Base-by-base conservation (phyloP, 2,888 invertebrate genomes). In the Dryococelus australis region DNA sequence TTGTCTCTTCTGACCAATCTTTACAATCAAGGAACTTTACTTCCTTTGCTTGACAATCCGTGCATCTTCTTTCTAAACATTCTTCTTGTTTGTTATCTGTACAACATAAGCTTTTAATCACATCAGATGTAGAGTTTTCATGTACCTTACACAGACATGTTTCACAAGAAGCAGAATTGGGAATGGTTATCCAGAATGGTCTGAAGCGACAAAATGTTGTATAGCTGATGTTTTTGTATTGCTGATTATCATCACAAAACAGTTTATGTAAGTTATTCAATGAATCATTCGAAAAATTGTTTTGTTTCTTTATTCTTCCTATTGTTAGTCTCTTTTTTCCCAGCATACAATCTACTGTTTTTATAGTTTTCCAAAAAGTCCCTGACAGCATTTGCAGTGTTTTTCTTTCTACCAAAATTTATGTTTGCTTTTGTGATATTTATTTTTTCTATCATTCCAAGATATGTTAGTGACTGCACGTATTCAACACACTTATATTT, bases 181-280 rank as follows among this genome's bases (percentile, higher is more conserved):
- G 65, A 65, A 20, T 65, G 65, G 65, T 65, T 65, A 65, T 65
- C n/a, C n/a, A n/a, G n/a, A n/a, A n/a, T n/a, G n/a, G n/a, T n/a
- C n/a, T n/a, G n/a, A n/a, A n/a, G n/a, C 65, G n/a, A n/a, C 65
- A 65, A 24, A 65, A 20, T 65, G 10, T 8, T 65, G 10, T 65
- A 16, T 12, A 65, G 65, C 65, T 12, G 16, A 65, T 12, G 8
- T 9, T 65, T 65, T 13, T 13, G 10, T 65, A 65, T 16, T 65
- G 65, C 65, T 65, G 10, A 65, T 65, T 5, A 16, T 65, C 65
- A 16, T 65, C 65, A 65, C 20, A 65, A 65, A 47, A 12, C 47
- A 9, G 47, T 47, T 47, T 47, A 47, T 47, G 47, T 47, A 47
- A 65, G 65, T 16, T 65, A 12, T 24, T 65, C 16, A 65, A 65